A percentile compares a stretch with the other conserved stretches of the same genome.
Conservation (phyloP, 2,113 vertebrate species). For the Procapra przewalskii region DNA sequence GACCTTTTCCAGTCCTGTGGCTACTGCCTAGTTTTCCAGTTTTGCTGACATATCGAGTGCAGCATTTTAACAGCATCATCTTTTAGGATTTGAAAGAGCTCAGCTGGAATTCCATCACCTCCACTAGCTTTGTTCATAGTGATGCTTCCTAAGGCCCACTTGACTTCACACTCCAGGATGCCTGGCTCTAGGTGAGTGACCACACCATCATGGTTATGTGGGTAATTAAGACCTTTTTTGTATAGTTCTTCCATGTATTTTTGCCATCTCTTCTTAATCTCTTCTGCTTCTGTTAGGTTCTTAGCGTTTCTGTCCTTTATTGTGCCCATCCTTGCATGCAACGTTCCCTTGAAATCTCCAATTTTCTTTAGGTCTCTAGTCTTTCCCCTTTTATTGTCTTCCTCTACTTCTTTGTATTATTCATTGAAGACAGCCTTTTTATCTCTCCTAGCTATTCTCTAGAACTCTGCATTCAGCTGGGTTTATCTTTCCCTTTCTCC, state of each 20-base stretch:
- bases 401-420: not conserved
- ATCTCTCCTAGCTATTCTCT: not conserved
- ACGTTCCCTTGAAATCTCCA: not conserved
- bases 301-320: not conserved
- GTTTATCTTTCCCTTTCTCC: not conserved
- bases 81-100: not conserved
- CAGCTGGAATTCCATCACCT: not conserved
- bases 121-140: not conserved
- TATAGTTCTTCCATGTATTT: not conserved
- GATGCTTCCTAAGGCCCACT: not conserved
- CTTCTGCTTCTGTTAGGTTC: not conserved
- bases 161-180: not conserved
- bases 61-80: not conserved
- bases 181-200: not conserved
- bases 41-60: not conserved
- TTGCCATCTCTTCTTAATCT: not conserved
- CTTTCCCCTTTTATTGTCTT: not conserved
- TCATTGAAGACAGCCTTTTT: not conserved
- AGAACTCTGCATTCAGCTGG: not conserved
- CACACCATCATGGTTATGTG: not conserved
- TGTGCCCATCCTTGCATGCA: not conserved
- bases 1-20: not conserved
- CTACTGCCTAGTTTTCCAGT: not conserved
- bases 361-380: not conserved
- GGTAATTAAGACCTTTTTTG: not conserved